Conservation (phyloP, 2,797 vertebrate species). For the Leucoraja ocellata region DNA sequence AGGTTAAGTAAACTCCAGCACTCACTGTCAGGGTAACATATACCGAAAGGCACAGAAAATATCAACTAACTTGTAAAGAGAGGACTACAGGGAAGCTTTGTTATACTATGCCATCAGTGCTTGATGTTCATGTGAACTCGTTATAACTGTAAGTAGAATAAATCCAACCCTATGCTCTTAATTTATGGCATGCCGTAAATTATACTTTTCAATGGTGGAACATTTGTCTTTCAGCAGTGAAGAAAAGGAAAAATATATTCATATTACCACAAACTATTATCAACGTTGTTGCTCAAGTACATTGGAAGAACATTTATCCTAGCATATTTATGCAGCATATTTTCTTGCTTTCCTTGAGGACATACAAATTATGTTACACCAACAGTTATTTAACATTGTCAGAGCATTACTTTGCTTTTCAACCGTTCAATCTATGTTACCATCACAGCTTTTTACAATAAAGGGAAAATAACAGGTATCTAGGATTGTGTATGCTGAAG, state of each 20-base stretch:
- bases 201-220: neutral
- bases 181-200: neutral
- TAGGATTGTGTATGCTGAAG: no score
- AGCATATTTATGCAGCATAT: neutral
- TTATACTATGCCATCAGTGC: neutral
- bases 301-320: neutral
- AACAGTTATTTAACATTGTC: neutral
- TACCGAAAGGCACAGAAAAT: neutral
- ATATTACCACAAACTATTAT: neutral
- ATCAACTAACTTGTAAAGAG: neutral
- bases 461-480: constrained; percentile 14
- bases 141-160: neutral
- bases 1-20: neutral
- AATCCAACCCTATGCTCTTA: neutral
- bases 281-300: neutral
- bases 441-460: neutral
- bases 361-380: neutral
- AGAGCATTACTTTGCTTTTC: neutral
- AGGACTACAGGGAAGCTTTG: neutral
- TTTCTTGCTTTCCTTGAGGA: neutral
- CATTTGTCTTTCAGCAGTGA: neutral
- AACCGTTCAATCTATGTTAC: neutral
- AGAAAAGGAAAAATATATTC: neutral
- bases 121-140: neutral
- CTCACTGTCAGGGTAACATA: neutral